These are phyloP conservation scores for Haemorhous mexicanus DNA, from an alignment of 2,113 vertebrate genomes.

Conservation along the genomic window DNA sequence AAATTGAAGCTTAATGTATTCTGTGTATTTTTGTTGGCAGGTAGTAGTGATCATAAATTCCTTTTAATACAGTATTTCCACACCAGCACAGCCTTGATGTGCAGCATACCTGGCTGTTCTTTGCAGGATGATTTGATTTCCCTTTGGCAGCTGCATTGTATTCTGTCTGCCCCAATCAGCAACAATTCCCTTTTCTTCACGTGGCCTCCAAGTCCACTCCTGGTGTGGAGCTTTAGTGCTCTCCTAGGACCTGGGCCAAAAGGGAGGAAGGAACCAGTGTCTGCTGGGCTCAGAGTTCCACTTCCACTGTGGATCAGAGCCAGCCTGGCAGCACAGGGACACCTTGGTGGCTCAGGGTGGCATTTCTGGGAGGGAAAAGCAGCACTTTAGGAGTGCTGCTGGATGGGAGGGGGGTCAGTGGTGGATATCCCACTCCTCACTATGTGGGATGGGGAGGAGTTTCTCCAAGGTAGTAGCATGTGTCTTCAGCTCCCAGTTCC, in stretches of 20 bases:
- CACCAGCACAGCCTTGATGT: neutral
- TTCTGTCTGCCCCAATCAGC: neutral
- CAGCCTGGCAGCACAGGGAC: neutral
- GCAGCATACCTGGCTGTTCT: neutral
- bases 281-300: neutral
- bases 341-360: neutral
- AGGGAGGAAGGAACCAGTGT: neutral
- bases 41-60: constrained; percentile 29
- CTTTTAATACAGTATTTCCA: constrained; percentile 35
- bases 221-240: neutral
- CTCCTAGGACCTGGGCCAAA: neutral
- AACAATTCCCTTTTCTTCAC: neutral
- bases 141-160: neutral
- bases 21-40: neutral
- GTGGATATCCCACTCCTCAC: neutral
- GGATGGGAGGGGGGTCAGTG: neutral
- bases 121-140: neutral
- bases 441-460: accelerated
- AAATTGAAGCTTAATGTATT: neutral
- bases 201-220: neutral
- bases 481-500: accelerated
- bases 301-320: neutral
- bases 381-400: neutral
- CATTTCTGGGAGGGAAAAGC: neutral
- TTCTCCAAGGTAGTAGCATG: neutral